Base-by-base conservation (phyloP, 2,888 invertebrate species). In the Plebejus anna region DNA sequence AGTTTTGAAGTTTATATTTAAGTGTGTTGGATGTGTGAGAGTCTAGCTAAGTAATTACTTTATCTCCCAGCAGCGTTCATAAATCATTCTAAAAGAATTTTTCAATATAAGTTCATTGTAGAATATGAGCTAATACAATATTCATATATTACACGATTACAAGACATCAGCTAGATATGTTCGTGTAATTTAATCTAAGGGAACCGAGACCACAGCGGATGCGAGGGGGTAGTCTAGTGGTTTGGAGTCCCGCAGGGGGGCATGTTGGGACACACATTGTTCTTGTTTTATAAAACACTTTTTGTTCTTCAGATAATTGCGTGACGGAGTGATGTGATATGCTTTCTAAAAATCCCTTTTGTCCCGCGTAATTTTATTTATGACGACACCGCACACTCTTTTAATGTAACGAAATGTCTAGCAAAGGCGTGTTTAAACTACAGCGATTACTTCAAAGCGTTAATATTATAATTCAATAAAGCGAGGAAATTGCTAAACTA, bases 171-270 rank as follows among this genome's bases (percentile, higher is more conserved):
- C 80, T 79, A 79, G 79, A 81, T 79, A 80, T 80, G 81, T 80
- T 79, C 80, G 84, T 84, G 88, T 88, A 88, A 89, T 89, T 85
- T 85, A 89, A 90, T 89, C 84, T 82, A 80, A 83, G 83, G 83
- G 84, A 88, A 88, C 87, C 86, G 85, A 84, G 83, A 86, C 87
- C 86, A 84, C 87, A 85, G 81, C 86, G 86, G 87, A 88, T 87
- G 84, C 82, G 83, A 83, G 80, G 82, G 83, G 84, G 82, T 81
- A 80, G 83, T 82, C 81, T 84, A 83, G 85, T 80, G 84, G 84
- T 85, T 82, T 81, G 80, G 81, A 82, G 84, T 86, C 82, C 83
- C 85, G 76, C 86, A 87, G 84, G 88, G 87, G 82, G 81, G 82
- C 80, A 81, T 82, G 80, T 81, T 86, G 79, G 85, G 85, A 81